phyloP scores from a whole-genome alignment of 2,888 invertebrate species.

The Hedya salicella region DNA sequence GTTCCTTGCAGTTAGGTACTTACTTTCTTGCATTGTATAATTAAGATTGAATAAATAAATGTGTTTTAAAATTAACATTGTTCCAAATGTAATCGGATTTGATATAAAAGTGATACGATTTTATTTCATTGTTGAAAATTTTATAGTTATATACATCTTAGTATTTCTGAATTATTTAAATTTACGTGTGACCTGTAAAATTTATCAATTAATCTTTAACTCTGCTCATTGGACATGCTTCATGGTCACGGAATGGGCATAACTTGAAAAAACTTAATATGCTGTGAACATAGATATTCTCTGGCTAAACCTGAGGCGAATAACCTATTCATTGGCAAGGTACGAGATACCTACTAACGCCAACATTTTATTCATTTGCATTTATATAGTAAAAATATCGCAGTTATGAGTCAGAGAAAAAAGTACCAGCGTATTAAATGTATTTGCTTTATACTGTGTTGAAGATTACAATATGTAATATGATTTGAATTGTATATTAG shows the following conservation, averaged over 20 bases:
- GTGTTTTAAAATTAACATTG: too few relatives aligned
- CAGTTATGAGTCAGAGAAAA: not conserved
- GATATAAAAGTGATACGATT: not conserved
- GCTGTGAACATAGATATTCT: slow-evolving; percentile 39
- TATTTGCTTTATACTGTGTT: too few relatives aligned
- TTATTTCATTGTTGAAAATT: not conserved
- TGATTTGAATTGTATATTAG: too few relatives aligned
- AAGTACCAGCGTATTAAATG: not conserved
- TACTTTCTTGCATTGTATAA: not conserved
- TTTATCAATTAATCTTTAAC: slow-evolving; percentile 68
- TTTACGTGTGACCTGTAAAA: slow-evolving; percentile 66
- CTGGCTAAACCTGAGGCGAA: slow-evolving; percentile 23
- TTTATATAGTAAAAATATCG: slow-evolving; percentile 1
- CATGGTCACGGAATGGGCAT: slow-evolving; percentile 61
- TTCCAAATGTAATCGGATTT: not conserved
- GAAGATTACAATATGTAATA: too few relatives aligned
- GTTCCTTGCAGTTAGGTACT: not conserved
- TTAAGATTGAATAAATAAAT: not conserved
- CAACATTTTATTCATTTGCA: slow-evolving; percentile 19
- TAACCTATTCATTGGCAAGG: slow-evolving; percentile 31
- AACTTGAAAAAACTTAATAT: slow-evolving; percentile 38
- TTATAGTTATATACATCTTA: not conserved
- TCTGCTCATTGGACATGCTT: slow-evolving; percentile 60
- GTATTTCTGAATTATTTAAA: slow-evolving; percentile 57
- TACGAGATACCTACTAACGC: slow-evolving; percentile 9